A percentile compares a stretch with the other conserved stretches of the same genome.
Evolutionary conservation across 2,888 invertebrate genomes (phyloP).

Genomic region (Lepetodrilus schrolli): DNA sequence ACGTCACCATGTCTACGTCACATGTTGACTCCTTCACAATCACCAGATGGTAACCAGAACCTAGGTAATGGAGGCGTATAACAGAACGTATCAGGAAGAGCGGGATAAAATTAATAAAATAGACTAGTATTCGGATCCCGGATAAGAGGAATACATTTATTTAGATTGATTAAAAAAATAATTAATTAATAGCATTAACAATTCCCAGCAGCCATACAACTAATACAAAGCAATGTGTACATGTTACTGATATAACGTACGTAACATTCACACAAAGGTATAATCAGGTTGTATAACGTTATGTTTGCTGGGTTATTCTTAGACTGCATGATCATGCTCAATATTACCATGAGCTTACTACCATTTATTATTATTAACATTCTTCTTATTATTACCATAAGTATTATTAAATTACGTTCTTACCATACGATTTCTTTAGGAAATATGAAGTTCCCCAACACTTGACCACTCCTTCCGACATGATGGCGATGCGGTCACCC

Average conservation of each 20-base stretch:
- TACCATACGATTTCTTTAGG: constrained; percentile 87
- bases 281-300: too few species aligned
- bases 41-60: constrained; percentile 87
- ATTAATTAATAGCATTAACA: background rate
- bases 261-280: too few species aligned
- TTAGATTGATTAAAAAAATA: background rate
- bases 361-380: too few species aligned
- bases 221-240: too few species aligned
- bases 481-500: constrained; percentile 90
- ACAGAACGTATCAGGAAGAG: background rate
- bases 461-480: constrained; percentile 86
- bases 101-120: too few species aligned
- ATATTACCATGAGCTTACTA: too few species aligned
- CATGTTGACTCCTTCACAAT: constrained; percentile 79
- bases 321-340: too few species aligned
- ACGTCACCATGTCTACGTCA: constrained; percentile 77
- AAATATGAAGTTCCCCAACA: constrained; percentile 85
- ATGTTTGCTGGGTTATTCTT: too few species aligned
- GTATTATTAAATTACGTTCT: background rate
- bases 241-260: too few species aligned
- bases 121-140: too few species aligned
- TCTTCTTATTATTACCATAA: too few species aligned
- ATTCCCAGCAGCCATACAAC: background rate
- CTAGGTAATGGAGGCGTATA: constrained; percentile 74
- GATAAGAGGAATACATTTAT: too few species aligned